Base-by-base conservation (phyloP, 2,888 invertebrate genomes). In the Germaria angustata region DNA sequence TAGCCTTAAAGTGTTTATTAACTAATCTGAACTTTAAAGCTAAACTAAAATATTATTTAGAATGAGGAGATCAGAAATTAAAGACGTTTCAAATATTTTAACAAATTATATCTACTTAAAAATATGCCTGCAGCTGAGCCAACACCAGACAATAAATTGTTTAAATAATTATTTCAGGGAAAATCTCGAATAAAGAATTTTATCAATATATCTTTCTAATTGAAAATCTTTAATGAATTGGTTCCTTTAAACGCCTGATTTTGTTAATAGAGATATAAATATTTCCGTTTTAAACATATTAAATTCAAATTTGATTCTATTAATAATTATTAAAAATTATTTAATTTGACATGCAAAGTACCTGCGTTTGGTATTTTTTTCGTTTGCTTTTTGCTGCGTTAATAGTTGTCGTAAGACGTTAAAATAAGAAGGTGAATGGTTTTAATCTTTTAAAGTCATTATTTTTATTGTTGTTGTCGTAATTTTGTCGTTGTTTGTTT, bases 401-500 rank as follows among this genome's bases (percentile, higher is more conserved):
- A 28, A 28, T 44, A 8, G 5, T 7, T 11, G 4, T 32, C 17
- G 2, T 39, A 51, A 36, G 49, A 44, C 17, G 41, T 41, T 61
- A 6, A 63, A 63, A 61, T 53, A 49, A 15, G 59, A 76, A 71
- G 71, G 78, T 65, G 61, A 71, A 78, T 55, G 61, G 28, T 39
- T 76, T 66, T 39, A 46, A 66, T 20, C 24, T 6, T 24, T 65
- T 65, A 5, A 36, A 8, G 15, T 15, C n/a, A 53, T 17, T 69
- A 9, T 55, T 49, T 5, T 53, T 59, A 20, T 24, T 46, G 2
- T 9, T 24, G 5, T 1, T 65, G 22, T 28, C 34, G 20, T 53
- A n/a, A n/a, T 57, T n/a, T 46, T 57, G 39, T 6, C n/a, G 44
- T 66, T 57, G 24, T 15, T 59, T 72, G 7, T 41, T 51, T 32